A percentile compares a stretch with the other conserved stretches of the same genome.
These are phyloP conservation scores for Ceuthmochares aereus DNA, from an alignment of 2,113 vertebrate species.

Conservation along the genomic window DNA sequence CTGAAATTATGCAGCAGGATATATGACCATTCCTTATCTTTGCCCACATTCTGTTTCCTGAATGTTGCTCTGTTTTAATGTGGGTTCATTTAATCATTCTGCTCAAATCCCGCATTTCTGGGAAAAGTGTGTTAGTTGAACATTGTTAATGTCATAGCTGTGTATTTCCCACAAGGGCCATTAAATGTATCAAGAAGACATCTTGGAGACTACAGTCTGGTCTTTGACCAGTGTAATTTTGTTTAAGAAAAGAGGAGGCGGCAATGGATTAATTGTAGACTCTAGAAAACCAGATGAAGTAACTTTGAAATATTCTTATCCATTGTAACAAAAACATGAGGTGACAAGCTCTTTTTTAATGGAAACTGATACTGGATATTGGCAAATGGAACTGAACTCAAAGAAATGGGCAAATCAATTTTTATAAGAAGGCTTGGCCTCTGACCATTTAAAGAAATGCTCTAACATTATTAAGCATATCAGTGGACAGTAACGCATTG, in stretches of 20 bases:
- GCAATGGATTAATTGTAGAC: not conserved
- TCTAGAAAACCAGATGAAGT: not conserved
- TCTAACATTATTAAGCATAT: not conserved
- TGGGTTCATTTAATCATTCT: not conserved
- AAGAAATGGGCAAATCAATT: not conserved
- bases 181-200: not conserved
- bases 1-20: not conserved
- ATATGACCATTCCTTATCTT: not conserved
- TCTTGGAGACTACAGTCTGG: not conserved
- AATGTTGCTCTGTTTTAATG: not conserved
- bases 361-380: not conserved
- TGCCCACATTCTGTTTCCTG: not conserved
- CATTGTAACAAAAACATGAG: not conserved
- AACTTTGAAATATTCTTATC: not conserved
- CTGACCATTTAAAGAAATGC: not conserved
- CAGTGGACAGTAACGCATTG: rapidly evolving
- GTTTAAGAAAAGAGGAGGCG: not conserved
- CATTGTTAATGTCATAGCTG: not conserved
- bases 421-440: not conserved
- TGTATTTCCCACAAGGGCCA: not conserved
- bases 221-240: not conserved
- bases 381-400: not conserved
- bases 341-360: not conserved
- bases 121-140: not conserved
- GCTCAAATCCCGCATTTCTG: not conserved